Evolutionary conservation across 2,797 vertebrate species (phyloP).

Genomic region (Sebastes kiyomatsui): DNA sequence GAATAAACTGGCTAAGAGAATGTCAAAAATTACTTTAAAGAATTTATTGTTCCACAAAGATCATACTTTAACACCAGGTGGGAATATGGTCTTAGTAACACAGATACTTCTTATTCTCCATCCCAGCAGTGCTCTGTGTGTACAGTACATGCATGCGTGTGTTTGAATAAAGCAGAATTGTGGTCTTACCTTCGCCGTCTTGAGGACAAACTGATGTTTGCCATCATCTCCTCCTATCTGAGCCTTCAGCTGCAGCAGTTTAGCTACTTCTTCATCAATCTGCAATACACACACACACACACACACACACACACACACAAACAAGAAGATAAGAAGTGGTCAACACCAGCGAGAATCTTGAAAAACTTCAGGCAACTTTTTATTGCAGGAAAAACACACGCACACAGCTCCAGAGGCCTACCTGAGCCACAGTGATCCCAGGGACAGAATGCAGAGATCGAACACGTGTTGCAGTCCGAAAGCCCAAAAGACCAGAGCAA

Average conservation of each 20-base stretch:
- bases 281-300: conserved; percentile 56
- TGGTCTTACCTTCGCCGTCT: conserved; percentile 92
- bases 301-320: background rate
- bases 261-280: conserved; percentile 93
- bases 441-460: conserved; percentile 46
- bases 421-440: conserved; percentile 81
- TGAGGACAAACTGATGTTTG: conserved; percentile 94
- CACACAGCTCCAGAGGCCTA: conserved; percentile 38
- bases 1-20: background rate
- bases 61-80: background rate
- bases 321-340: accelerated
- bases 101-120: background rate
- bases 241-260: conserved; percentile 91
- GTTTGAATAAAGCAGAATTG: background rate
- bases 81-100: background rate
- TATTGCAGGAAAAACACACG: background rate
- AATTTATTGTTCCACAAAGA: background rate
- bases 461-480: conserved; percentile 36
- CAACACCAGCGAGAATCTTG: no score
- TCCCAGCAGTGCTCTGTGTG: background rate
- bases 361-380: background rate
- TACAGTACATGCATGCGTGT: background rate
- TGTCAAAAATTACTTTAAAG: background rate
- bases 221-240: conserved; percentile 89
- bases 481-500: conserved; percentile 57